Evolutionary conservation across 2,797 vertebrate species (phyloP), one percentile per base, ranked within the genome.

Genomic region (Syngnathus acus): DNA sequence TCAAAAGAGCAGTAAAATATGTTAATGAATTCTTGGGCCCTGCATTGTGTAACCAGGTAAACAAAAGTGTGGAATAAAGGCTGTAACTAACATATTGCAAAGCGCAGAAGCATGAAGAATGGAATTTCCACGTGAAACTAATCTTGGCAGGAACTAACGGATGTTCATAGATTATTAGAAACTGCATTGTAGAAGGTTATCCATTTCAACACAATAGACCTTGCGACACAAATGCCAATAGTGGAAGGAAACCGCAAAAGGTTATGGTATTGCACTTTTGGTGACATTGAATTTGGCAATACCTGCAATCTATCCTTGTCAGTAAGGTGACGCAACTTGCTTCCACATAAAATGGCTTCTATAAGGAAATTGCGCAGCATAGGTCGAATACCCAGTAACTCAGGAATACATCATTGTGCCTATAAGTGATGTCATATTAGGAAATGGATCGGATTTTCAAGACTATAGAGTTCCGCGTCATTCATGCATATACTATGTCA

Each of bases 1-100:
- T 99, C 87, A 96, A 95, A 93, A 94, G 95, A 91, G 95, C 97
- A 69, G 93, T 99, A 91, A 99, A 98, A 88, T 95, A 99, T 94
- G 79, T 99, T 89, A 99, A 98, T 84, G 93, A 97, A 86, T 98
- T 97, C 94, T 96, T 99, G 94, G 95, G 89, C 67, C 94, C 95
- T 80, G 96, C 96, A 62, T 87, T 98, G 82, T 96, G 95, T 90
- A 98, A 97, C 72, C 97, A 99, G 97, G 97, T 99, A 98, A 98
- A 81, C 82, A 72, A 58, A 67, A 68, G 84, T 76, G 88, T 87
- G 83, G 47, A 39, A 55, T 76, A 78, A 77, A 17, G 16, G 65
- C 21, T 69, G 65, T 6, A 54, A 23, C 51, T 55, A 54, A 65
- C 63, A 11, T 40, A 10, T 38, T 1, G 47, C 66, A 40, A 65